Base-by-base conservation (phyloP, 1,140 invertebrate genomes). In the Wasmannia auropunctata region DNA sequence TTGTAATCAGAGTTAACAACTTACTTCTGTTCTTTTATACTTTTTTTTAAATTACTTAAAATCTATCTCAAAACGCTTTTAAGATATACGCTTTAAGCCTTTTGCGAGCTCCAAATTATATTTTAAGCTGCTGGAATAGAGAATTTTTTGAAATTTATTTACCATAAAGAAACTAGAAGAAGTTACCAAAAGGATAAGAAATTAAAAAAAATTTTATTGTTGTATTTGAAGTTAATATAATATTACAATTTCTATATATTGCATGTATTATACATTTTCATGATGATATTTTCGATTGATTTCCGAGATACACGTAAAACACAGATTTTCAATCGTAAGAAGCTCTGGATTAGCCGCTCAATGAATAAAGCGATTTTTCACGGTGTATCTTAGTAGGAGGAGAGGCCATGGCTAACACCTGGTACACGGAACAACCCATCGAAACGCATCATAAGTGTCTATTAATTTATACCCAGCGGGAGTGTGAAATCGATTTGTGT, bases 391-490 rank as follows among this genome's bases (percentile, higher is more conserved):
- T 56, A 28, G 62, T 81, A 84, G 54, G 67, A 46, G 85, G 76
- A 81, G 84, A 81, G 84, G 69, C 63, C 67, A 31, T 43, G 58
- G 63, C 67, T 62, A 87, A 92, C 92, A 93, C 91, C 92, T 92
- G 92, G 92, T 88, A 65, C 40, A n/a, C 49, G 77, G 46, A 58
- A 69, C 67, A 28, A 8, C 81, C 77, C 85, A 90, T 74, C 49
- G 46, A 88, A 77, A 43, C 56, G 22, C 34, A 56, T 77, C 80
- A 63, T 87, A 91, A 93, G 86, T 91, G 87, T 93, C 92, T 92
- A 93, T 93, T 92, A 93, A 93, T 93, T 93, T 93, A 90, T 87
- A 85, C 87, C 85, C 87, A 86, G 86, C 86, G 54, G 88, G 90
- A 89, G 87, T 90, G 87, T 87, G 87, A 92, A 92, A 93, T 93